Evolutionary conservation across 2,888 invertebrate genomes (phyloP).

Genomic region (Zygothrica quintamaculata): DNA sequence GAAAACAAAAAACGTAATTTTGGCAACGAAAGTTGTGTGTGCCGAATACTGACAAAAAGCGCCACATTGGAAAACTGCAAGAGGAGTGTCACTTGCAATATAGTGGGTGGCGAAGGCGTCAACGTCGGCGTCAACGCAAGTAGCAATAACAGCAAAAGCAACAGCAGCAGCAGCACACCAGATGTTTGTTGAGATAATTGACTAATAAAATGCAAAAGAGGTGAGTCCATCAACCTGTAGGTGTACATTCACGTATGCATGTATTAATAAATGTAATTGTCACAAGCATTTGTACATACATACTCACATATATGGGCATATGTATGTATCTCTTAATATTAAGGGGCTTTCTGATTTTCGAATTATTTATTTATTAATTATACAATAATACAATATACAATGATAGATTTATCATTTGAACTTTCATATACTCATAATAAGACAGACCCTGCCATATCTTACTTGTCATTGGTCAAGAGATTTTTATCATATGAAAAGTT

Average conservation of each 20-base stretch:
- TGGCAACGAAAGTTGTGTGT: constrained; percentile 64
- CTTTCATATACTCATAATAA: constrained; percentile 26
- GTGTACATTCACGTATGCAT: constrained; percentile 27
- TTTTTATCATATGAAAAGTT: constrained; percentile 39
- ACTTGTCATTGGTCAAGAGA: constrained; percentile 23
- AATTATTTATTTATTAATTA: constrained; percentile 14
- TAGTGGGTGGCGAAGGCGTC: constrained; percentile 46
- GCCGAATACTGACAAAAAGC: constrained; percentile 31
- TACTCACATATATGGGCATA: constrained; percentile 12
- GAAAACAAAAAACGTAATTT: constrained; percentile 49
- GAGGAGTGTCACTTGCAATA: constrained; percentile 59
- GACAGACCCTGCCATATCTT: constrained; percentile 15
- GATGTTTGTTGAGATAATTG: constrained; percentile 68
- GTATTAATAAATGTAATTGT: constrained; percentile 6
- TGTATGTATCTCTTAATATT: constrained; percentile 7
- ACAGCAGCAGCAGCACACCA: constrained; percentile 31
- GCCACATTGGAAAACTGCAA: constrained; percentile 56
- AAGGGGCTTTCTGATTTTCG: constrained; percentile 6
- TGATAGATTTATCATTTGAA: constrained; percentile 42
- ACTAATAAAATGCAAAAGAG: constrained; percentile 61
- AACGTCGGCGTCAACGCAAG: constrained; percentile 26
- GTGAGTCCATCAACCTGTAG: constrained; percentile 63
- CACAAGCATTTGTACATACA: constrained; percentile 5
- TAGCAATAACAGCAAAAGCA: constrained; percentile 27
- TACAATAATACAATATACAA: constrained; percentile 32